Base-by-base conservation (phyloP, 2,888 invertebrate species). In the Netelia inedita region DNA sequence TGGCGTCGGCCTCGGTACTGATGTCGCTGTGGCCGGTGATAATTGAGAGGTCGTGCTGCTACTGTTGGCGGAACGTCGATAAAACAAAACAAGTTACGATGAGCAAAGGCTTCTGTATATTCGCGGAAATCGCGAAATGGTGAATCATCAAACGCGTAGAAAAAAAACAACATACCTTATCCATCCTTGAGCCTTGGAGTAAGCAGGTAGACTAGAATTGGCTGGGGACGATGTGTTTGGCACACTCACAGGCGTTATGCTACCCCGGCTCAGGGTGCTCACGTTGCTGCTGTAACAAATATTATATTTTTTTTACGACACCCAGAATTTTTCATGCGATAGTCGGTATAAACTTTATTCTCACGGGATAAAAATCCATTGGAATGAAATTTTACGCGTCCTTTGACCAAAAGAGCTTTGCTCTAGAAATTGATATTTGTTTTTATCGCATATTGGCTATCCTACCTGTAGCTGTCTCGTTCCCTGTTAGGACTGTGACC, bases 381-480 rank as follows among this genome's bases (percentile, higher is more conserved):
- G 6, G 6, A 35, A 35, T 35, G 6, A 35, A 35, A 35, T 35
- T 35, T 35, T 5, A 35, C 35, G 35, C 35, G 3, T 35, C 35
- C 6, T 6, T 35, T 6, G 35, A 35, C 35, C 35, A 35, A 35
- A 35, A 35, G 35, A 28, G 28, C 28, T 0, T 28, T 28, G 28
- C 28, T 28, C 28, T 3, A 28, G 28, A 35, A 35, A 35, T 35
- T 35, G 35, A 35, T 35, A 35, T 35, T 35, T 35, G n/a, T 6
- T 35, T 35, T 35, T 35, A 35, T 35, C 35, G 8, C 35, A 35
- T 35, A 35, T 35, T 35, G 35, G 35, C 35, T 10, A 68, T 23
- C 89, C 89, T 95, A 98, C 98, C 97, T 97, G 94, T 97, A 98
- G 94, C 96, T 97, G 92, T 98, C 98, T 88, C 98, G 95, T 94